A percentile compares a stretch with the other conserved stretches of the same genome.
Conservation (phyloP, 2,797 vertebrate genomes). For the Pipistrellus nathusii region DNA sequence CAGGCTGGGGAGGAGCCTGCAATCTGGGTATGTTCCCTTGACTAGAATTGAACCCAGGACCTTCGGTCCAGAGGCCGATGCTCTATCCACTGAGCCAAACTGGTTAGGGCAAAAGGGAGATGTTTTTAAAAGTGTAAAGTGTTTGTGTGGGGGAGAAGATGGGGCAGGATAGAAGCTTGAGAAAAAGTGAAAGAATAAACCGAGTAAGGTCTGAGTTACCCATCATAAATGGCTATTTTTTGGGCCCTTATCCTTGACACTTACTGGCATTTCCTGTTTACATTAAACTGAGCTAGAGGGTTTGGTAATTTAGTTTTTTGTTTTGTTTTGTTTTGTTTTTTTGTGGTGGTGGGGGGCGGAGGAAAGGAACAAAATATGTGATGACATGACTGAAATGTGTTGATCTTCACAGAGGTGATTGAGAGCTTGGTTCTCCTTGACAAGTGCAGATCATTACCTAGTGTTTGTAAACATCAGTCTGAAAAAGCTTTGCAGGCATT, state of each 20-base stretch:
- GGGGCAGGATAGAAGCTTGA: neutral
- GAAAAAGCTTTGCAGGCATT: constrained; percentile 5
- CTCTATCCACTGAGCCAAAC: too few relatives aligned
- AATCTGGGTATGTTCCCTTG: too few relatives aligned
- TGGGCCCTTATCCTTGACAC: neutral
- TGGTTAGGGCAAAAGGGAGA: neutral
- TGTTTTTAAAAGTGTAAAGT: neutral
- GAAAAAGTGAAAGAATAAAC: neutral
- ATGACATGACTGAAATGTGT: constrained; percentile 1
- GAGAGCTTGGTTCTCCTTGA: constrained; percentile 49
- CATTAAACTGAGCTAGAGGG: neutral
- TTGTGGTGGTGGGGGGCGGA: neutral
- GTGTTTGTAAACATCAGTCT: constrained; percentile 16
- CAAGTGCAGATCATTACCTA: constrained; percentile 1
- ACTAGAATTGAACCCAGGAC: too few relatives aligned
- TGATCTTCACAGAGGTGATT: neutral
- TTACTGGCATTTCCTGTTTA: neutral
- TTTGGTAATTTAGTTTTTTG: neutral
- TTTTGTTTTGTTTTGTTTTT: neutral
- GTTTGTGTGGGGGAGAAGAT: neutral
- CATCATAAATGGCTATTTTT: neutral
- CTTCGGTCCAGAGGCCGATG: too few relatives aligned
- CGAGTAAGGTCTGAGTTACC: neutral
- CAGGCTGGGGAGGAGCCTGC: too few relatives aligned
- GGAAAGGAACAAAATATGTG: constrained; percentile 9